Evolutionary conservation across 2,797 vertebrate species (phyloP).

Genomic region (Dipus sagitta): DNA sequence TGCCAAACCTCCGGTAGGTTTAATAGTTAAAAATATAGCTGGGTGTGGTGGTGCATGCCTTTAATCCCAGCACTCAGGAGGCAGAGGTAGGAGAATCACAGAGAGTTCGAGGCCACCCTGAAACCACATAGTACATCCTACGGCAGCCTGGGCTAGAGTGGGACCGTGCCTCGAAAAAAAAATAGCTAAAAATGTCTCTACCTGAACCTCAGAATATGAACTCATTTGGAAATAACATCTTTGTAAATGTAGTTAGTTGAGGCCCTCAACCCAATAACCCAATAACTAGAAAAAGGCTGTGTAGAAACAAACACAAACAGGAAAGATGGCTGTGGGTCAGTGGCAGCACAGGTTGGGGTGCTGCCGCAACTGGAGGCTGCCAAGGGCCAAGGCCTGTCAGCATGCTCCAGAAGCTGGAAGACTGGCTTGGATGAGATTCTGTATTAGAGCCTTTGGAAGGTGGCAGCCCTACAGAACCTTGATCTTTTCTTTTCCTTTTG

Average conservation of each 20-base stretch:
- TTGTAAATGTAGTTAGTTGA: not conserved
- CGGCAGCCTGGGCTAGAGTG: too few species aligned
- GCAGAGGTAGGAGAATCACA: too few species aligned
- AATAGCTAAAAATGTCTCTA: not conserved
- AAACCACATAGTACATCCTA: too few species aligned
- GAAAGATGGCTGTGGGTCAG: not conserved
- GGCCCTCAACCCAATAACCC: not conserved
- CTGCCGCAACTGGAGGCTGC: not conserved
- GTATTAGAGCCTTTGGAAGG: not conserved
- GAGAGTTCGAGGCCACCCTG: too few species aligned
- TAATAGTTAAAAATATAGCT: not conserved
- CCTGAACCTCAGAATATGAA: not conserved
- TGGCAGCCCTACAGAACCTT: not conserved
- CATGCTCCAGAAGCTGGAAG: not conserved
- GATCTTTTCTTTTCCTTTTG: not conserved
- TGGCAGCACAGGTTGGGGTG: not conserved
- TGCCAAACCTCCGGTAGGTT: too few species aligned
- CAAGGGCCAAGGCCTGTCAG: not conserved
- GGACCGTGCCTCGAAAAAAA: too few species aligned
- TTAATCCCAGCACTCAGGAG: too few species aligned
- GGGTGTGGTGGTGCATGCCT: too few species aligned
- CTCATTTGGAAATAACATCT: not conserved
- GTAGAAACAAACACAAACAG: not conserved
- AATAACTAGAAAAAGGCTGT: not conserved
- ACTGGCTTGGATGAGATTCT: not conserved